Percentiles rank a stretch among this genome's conserved stretches.
phyloP scores from a whole-genome alignment of 1,140 invertebrate species.

The Batillaria attramentaria region DNA sequence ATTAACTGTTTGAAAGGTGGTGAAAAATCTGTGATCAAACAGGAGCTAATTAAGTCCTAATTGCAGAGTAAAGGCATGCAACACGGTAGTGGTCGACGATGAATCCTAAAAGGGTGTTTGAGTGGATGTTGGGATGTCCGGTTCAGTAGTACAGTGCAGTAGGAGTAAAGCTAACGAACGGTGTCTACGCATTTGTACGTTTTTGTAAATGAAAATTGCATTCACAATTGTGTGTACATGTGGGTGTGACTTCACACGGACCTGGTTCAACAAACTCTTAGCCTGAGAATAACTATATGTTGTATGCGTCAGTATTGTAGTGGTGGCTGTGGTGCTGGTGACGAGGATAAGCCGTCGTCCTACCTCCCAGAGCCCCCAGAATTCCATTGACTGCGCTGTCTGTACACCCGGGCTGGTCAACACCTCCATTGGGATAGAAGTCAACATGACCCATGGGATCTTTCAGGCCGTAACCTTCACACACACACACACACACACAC shows the following conservation, averaged over 20 bases:
- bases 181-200: background rate
- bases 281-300: background rate
- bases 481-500: too few species aligned
- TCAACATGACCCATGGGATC: conserved; percentile 80
- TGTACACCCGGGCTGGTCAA: conserved; percentile 66
- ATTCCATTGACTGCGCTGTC: background rate
- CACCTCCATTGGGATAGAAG: conserved; percentile 79
- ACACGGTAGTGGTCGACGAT: too few species aligned
- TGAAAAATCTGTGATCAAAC: too few species aligned
- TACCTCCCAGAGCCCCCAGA: background rate
- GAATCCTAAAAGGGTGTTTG: too few species aligned
- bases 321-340: background rate
- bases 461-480: conserved; percentile 59
- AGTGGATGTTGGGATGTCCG: too few species aligned
- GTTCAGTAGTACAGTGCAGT: too few species aligned
- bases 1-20: too few species aligned
- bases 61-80: too few species aligned
- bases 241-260: background rate
- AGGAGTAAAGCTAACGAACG: too few species aligned
- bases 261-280: background rate
- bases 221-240: background rate
- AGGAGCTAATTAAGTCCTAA: too few species aligned
- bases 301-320: background rate
- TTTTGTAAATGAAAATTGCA: background rate
- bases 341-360: background rate